phyloP scores from a whole-genome alignment of 2,113 vertebrate genomes.

The Cavia porcellus region DNA sequence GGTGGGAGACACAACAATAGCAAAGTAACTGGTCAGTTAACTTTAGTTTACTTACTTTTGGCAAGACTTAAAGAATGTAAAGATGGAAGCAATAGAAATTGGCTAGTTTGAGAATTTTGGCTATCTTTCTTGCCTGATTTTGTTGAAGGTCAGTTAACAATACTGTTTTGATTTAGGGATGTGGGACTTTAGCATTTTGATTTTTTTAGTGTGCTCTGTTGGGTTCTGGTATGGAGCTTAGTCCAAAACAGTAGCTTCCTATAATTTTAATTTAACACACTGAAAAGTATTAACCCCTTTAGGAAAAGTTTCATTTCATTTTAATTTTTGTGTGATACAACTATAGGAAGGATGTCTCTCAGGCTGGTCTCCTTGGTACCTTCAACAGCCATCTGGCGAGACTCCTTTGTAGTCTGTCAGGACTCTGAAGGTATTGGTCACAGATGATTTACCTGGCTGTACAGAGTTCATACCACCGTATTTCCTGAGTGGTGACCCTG shows the following conservation, averaged over 20 bases:
- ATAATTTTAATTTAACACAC: not conserved
- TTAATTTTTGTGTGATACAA: not conserved
- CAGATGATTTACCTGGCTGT: not conserved
- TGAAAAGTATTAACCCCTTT: not conserved
- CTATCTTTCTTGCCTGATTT: not conserved
- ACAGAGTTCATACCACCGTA: not conserved
- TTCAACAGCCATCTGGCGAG: not conserved
- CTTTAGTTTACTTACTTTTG: not conserved
- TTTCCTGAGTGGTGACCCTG: not conserved
- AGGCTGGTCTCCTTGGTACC: not conserved
- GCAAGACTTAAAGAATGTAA: not conserved
- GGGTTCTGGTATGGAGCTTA: not conserved
- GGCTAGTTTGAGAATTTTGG: not conserved
- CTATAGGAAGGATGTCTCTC: not conserved
- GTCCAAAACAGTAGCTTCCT: not conserved
- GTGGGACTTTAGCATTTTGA: not conserved
- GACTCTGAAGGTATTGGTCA: not conserved
- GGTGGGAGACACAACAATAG: not conserved
- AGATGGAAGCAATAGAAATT: not conserved
- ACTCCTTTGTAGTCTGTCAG: fast-evolving
- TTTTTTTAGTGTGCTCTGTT: not conserved
- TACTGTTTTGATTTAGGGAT: not conserved
- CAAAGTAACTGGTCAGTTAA: not conserved
- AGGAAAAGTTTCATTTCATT: not conserved
- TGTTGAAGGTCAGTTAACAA: not conserved